These are phyloP conservation scores for Eilema griseolum DNA, from an alignment of 2,888 invertebrate species.

Conservation along the genomic window DNA sequence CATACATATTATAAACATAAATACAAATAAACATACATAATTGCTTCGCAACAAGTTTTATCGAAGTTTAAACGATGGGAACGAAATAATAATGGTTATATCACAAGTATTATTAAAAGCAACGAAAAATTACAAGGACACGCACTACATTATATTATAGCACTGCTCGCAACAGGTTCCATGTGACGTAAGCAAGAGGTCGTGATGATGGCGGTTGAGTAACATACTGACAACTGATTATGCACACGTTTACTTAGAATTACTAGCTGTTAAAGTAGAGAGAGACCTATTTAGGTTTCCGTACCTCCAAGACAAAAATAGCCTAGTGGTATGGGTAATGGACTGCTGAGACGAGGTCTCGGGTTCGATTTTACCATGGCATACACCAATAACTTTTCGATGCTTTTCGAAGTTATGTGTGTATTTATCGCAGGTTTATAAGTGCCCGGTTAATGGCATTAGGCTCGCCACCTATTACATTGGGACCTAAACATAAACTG, in stretches of 20 bases:
- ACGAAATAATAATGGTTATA: neutral
- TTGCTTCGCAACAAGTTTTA: neutral
- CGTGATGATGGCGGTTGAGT: neutral
- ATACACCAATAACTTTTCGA: too few species aligned
- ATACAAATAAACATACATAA: neutral
- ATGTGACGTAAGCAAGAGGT: constrained; percentile 7
- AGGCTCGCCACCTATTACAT: too few species aligned
- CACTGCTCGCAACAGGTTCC: neutral
- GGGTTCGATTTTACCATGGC: too few species aligned
- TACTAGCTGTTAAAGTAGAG: neutral
- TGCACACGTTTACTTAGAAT: neutral
- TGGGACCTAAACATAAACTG: too few species aligned
- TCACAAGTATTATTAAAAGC: neutral
- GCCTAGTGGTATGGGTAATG: too few species aligned
- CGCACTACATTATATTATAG: neutral
- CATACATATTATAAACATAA: too few species aligned
- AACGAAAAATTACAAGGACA: neutral
- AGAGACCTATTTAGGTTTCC: too few species aligned
- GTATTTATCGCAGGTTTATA: too few species aligned
- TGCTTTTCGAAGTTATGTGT: too few species aligned
- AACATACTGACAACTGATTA: neutral
- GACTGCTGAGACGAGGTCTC: too few species aligned
- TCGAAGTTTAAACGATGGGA: neutral
- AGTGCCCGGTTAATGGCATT: too few species aligned
- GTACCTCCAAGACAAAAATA: too few species aligned